phyloP scores from a whole-genome alignment of 2,888 invertebrate species.

The Graphium colonna region DNA sequence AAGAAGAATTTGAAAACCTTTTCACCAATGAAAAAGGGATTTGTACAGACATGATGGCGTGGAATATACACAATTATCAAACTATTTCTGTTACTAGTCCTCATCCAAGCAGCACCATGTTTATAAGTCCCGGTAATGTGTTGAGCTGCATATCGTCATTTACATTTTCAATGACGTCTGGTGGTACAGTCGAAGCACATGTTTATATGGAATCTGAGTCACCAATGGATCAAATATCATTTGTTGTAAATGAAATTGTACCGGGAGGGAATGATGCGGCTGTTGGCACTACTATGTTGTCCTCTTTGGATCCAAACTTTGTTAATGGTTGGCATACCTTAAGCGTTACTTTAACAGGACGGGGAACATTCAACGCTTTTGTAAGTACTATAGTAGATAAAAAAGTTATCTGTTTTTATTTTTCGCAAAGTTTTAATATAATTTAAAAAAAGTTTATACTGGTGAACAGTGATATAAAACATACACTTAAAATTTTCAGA shows the following conservation, averaged over 20 bases:
- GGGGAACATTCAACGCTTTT: constrained; percentile 28
- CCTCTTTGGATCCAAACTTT: constrained; percentile 23
- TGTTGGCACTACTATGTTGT: constrained; percentile 27
- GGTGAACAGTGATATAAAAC: too few species aligned
- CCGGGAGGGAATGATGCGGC: constrained; percentile 27
- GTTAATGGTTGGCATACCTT: constrained; percentile 32
- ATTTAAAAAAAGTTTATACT: not conserved
- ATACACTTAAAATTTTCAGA: constrained; percentile 23
- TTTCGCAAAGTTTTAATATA: too few species aligned
- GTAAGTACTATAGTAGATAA: constrained; percentile 27
- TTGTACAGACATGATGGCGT: constrained; percentile 33
- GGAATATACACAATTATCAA: constrained; percentile 39
- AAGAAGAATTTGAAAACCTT: constrained; percentile 35
- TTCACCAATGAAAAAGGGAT: constrained; percentile 36
- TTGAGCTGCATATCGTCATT: constrained; percentile 36
- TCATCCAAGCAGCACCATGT: constrained; percentile 34
- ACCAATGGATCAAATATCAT: constrained; percentile 35
- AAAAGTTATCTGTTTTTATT: too few species aligned
- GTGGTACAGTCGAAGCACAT: constrained; percentile 44
- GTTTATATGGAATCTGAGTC: constrained; percentile 38
- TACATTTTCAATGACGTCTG: constrained; percentile 36
- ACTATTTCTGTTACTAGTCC: constrained; percentile 31
- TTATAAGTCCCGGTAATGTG: constrained; percentile 33
- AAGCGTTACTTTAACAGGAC: constrained; percentile 25
- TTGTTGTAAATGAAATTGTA: constrained; percentile 39